A percentile compares a stretch with the other conserved stretches of the same genome.
Conservation (phyloP, 1,140 invertebrate genomes). For the Mycetomoellerius zeteki region DNA sequence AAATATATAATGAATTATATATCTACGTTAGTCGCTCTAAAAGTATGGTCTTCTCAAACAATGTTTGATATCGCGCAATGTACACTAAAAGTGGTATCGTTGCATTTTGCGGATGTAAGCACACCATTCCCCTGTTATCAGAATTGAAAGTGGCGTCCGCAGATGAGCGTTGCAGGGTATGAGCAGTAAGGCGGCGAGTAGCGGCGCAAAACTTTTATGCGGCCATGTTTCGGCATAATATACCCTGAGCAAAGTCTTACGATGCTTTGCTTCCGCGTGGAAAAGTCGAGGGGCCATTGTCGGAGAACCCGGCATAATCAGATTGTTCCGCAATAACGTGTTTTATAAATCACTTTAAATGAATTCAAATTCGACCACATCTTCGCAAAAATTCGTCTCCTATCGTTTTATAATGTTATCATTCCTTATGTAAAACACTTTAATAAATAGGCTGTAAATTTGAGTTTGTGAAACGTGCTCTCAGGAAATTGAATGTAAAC, state of each 20-base stretch:
- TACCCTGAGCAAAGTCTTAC: slow-evolving; percentile 4
- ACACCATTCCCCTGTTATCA: slow-evolving; percentile 22
- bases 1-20: background rate
- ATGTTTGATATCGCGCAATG: slow-evolving; percentile 9
- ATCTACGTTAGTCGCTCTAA: background rate
- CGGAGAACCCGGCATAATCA: background rate
- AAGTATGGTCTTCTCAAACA: slow-evolving; percentile 6
- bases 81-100: background rate
- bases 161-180: slow-evolving; percentile 10
- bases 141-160: slow-evolving; percentile 24
- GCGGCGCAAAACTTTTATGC: slow-evolving; percentile 46
- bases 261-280: slow-evolving; percentile 50
- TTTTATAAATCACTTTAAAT: background rate
- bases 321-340: slow-evolving; percentile 1
- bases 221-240: slow-evolving; percentile 51
- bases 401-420: background rate
- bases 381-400: background rate
- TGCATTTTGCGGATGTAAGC: slow-evolving; percentile 1
- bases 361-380: background rate
- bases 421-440: background rate
- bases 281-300: background rate
- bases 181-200: slow-evolving; percentile 36
- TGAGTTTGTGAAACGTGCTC: background rate
- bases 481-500: background rate
- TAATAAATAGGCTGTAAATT: background rate